A percentile compares a stretch with the other conserved stretches of the same genome.
phyloP scores from a whole-genome alignment of 2,113 vertebrate species.

The Prionailurus viverrinus region DNA sequence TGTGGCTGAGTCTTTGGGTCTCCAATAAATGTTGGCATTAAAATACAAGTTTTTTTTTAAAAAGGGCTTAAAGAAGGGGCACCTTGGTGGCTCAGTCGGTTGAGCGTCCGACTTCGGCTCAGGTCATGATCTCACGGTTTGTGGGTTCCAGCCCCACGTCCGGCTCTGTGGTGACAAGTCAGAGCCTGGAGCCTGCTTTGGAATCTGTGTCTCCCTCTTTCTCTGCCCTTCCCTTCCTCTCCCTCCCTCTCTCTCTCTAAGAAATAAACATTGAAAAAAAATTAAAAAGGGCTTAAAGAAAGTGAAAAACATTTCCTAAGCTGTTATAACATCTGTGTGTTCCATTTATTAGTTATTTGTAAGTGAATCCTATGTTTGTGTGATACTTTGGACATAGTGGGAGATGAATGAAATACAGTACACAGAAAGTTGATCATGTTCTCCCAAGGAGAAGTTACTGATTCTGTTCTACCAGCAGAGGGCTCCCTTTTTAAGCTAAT shows the following conservation, averaged over 20 bases:
- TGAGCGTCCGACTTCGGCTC: no score
- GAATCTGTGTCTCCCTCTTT: no score
- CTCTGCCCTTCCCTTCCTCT: no score
- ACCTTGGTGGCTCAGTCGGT: no score
- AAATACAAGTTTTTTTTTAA: neutral
- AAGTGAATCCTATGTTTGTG: neutral
- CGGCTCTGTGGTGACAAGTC: no score
- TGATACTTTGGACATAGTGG: neutral
- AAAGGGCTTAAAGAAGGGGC: no score
- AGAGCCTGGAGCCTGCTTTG: no score
- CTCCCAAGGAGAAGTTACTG: neutral
- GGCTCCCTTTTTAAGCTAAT: constrained; percentile 85
- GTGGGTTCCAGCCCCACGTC: no score
- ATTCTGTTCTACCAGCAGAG: constrained; percentile 82
- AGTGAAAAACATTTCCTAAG: neutral
- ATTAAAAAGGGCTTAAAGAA: no score
- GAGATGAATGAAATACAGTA: neutral
- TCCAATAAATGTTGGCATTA: neutral
- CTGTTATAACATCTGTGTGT: neutral
- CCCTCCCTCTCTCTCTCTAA: no score
- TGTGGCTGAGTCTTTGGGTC: neutral
- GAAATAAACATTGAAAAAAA: no score
- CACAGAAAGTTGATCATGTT: neutral
- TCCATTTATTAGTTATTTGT: constrained; percentile 5
- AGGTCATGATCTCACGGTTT: no score